A percentile compares a stretch with the other conserved stretches of the same genome.
These are phyloP conservation scores for Hoplias malabaricus DNA, from an alignment of 2,113 vertebrate genomes.

Conservation along the genomic window DNA sequence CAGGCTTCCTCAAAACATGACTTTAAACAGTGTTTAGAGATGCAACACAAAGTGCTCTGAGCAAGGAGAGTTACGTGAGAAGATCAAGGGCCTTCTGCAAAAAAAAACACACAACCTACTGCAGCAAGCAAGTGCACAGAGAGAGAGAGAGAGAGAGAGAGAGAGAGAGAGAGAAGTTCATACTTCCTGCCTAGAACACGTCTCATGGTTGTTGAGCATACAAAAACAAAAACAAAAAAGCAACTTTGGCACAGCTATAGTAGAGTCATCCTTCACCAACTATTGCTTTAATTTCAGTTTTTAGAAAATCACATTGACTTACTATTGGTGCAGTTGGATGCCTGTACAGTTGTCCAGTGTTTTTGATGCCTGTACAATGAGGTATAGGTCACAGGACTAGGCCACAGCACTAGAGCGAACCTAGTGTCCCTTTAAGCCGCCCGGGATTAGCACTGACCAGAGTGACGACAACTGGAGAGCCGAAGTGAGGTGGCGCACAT, in stretches of 20 bases:
- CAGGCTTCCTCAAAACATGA: not conserved
- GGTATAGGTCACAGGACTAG: not conserved
- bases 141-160: not conserved
- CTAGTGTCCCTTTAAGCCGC: not conserved
- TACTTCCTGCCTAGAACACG: slow-evolving; percentile 12
- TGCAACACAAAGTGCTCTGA: slow-evolving; percentile 8
- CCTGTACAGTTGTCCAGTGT: too few relatives aligned
- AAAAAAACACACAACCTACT: slow-evolving; percentile 1
- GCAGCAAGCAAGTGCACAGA: slow-evolving; percentile 21
- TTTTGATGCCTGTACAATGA: too few relatives aligned
- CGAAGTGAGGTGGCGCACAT: not conserved
- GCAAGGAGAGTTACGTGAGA: not conserved
- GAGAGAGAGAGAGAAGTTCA: not conserved
- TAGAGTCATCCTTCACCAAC: not conserved
- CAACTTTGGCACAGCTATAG: not conserved
- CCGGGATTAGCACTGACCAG: not conserved
- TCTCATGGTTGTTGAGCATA: not conserved
- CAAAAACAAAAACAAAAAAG: not conserved
- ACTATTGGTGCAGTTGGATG: too few relatives aligned
- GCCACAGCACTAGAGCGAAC: too few relatives aligned
- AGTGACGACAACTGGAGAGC: not conserved
- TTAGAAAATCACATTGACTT: too few relatives aligned
- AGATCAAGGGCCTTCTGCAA: slow-evolving; percentile 31
- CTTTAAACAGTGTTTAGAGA: not conserved
- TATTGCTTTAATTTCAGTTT: too few relatives aligned